Percentiles rank a stretch among this genome's conserved stretches.
phyloP scores from a whole-genome alignment of 2,888 invertebrate genomes.

The Atethmia centrago region DNA sequence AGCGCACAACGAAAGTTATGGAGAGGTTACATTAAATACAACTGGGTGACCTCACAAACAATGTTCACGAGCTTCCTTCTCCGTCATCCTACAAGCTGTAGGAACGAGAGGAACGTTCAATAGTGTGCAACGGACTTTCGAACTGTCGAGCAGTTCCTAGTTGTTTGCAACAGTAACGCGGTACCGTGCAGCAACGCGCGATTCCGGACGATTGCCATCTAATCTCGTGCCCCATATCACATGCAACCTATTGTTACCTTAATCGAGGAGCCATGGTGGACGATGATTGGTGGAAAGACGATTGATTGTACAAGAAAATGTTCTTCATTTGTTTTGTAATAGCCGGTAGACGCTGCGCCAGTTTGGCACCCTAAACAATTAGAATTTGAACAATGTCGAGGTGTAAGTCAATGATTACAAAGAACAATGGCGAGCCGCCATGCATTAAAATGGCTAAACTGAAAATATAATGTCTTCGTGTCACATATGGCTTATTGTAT shows the following conservation, averaged over 20 bases:
- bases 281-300: conserved; percentile 7
- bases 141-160: conserved; percentile 22
- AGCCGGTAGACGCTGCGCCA: background rate
- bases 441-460: too few relatives aligned
- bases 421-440: too few relatives aligned
- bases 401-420: background rate
- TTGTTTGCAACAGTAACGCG: conserved; percentile 17
- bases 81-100: conserved; percentile 1
- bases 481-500: too few relatives aligned
- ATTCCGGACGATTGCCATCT: conserved; percentile 35
- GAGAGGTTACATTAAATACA: conserved; percentile 8
- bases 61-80: background rate
- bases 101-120: conserved; percentile 8
- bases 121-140: background rate
- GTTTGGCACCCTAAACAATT: background rate
- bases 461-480: too few relatives aligned
- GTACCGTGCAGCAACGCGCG: background rate
- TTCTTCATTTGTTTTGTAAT: background rate
- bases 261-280: conserved; percentile 27
- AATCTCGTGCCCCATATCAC: conserved; percentile 45
- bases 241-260: conserved; percentile 34
- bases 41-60: conserved; percentile 11
- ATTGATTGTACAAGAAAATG: conserved; percentile 10
- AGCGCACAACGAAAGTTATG: background rate
- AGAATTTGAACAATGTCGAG: background rate